phyloP scores from a whole-genome alignment of 2,797 vertebrate genomes.

The Sphenodon punctatus region DNA sequence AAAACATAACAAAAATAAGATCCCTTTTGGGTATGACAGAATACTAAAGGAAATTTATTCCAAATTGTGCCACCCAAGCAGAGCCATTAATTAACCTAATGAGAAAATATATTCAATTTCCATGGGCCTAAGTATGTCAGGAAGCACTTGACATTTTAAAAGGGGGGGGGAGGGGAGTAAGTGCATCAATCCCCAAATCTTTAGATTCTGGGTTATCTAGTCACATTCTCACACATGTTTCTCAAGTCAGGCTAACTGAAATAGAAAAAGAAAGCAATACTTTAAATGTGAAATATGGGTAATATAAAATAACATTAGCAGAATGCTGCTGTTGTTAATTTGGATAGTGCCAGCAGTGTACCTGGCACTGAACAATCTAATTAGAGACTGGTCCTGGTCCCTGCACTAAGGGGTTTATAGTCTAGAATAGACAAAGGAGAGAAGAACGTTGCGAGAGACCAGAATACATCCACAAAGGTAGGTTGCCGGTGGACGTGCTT shows the following conservation, averaged over 20 bases:
- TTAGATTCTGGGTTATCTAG: constrained; percentile 59
- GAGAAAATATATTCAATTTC: constrained; percentile 81
- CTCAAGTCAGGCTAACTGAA: background rate
- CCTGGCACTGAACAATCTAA: too few relatives aligned
- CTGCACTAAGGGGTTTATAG: too few relatives aligned
- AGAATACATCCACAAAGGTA: too few relatives aligned
- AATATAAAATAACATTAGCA: constrained; percentile 13
- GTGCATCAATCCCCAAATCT: constrained; percentile 41
- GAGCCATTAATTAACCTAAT: constrained; percentile 81
- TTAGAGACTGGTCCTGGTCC: too few relatives aligned
- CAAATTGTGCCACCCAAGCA: constrained; percentile 80
- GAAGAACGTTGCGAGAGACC: too few relatives aligned
- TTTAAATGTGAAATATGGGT: background rate
- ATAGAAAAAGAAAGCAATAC: background rate
- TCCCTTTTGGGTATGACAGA: constrained; percentile 81
- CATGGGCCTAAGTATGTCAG: constrained; percentile 68
- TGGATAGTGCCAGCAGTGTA: too few relatives aligned
- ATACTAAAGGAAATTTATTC: constrained; percentile 78
- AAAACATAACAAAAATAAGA: constrained; percentile 80
- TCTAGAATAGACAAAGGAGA: too few relatives aligned
- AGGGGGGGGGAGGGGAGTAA: constrained; percentile 40
- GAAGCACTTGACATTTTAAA: constrained; percentile 75
- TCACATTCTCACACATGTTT: constrained; percentile 39
- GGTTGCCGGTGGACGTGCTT: too few relatives aligned
- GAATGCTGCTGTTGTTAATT: too few relatives aligned